Evolutionary conservation across 2,113 vertebrate species (phyloP).

Genomic region (Menidia beryllina): DNA sequence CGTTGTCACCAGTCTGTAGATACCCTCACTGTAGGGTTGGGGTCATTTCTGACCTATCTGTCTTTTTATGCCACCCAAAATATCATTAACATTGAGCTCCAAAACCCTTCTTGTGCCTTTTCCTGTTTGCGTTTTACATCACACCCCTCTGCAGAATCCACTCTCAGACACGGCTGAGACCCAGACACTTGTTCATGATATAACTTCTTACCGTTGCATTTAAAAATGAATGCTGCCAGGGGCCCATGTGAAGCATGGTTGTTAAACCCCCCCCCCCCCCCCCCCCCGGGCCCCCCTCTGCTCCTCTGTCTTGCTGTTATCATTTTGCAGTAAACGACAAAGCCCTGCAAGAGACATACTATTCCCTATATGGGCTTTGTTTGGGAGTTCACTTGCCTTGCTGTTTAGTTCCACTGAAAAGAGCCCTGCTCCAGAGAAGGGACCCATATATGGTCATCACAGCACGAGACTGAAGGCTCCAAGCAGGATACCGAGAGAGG

Average conservation of each 20-base stretch:
- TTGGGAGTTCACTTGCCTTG: slow-evolving; percentile 91
- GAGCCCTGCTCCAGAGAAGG: slow-evolving; percentile 86
- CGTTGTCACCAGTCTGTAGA: too few species aligned
- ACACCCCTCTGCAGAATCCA: slow-evolving; percentile 9
- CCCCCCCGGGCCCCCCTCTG: slow-evolving; percentile 40
- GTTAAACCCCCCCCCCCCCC: slow-evolving; percentile 57
- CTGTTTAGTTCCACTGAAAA: slow-evolving; percentile 86
- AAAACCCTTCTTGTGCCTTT: background rate
- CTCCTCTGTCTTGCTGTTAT: slow-evolving; percentile 78
- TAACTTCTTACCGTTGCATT: slow-evolving; percentile 24
- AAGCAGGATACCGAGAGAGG: slow-evolving; percentile 33
- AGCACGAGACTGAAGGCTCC: slow-evolving; percentile 75
- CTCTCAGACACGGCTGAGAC: background rate
- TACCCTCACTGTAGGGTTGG: too few species aligned
- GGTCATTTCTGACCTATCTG: background rate
- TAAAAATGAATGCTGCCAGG: slow-evolving; percentile 40
- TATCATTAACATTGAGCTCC: too few species aligned
- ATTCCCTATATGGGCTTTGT: slow-evolving; percentile 99
- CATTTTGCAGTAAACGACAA: slow-evolving; percentile 82
- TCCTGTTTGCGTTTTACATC: background rate
- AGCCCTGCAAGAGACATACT: slow-evolving; percentile 81
- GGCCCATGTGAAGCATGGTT: slow-evolving; percentile 48
- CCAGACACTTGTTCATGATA: slow-evolving; percentile 19
- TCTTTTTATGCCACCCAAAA: background rate
- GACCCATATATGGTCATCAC: slow-evolving; percentile 93